Evolutionary conservation across 2,113 vertebrate genomes (phyloP), one percentile per base, ranked within the genome.

Genomic region (Nibea coibor): DNA sequence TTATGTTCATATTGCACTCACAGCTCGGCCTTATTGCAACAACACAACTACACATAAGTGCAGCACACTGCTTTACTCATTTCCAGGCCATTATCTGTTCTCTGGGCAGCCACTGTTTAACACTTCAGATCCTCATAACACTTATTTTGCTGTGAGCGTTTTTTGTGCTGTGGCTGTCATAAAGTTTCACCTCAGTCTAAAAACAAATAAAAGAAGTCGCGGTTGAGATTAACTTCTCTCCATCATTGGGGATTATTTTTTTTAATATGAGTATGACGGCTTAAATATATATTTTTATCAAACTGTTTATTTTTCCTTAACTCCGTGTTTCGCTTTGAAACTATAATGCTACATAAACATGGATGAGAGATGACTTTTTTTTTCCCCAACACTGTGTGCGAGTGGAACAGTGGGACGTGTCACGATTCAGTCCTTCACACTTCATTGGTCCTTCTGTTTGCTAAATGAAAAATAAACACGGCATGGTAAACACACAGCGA

Each of bases 401-500:
- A 71, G 31, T 59, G 12, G 22, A 31, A 51, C 51, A 48, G 50
- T 20, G 72, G 54, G 66, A 73, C 67, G 10, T 57, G 28, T 51
- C 68, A 57, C 3, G n/a, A 54, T 80, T 76, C 50, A 67, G 75
- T 80, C 79, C 80, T 85, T 86, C 85, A 88, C 78, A 65, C 83
- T 57, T 75, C 62, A 75, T 75, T 82, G 64, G 26, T 48, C 20
- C n/a, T 74, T 76, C 28, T 78, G 56, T 62, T 72, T 57, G 3
- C 16, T 57, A 86, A 91, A 85, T 82, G 61, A 65, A 90, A 84
- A 59, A 70, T 61, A 80, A 90, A 86, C 58, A 67, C 14, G 2
- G 19, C 26, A 58, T 14, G 39, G 51, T 47, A 79, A 75, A 86
- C 67, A 79, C 61, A 79, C 20, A 39, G 48, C 20, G 64, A 86